A percentile compares a stretch with the other conserved stretches of the same genome.
These are phyloP conservation scores for Thymelicus lineola DNA, from an alignment of 2,888 invertebrate species.

Conservation along the genomic window DNA sequence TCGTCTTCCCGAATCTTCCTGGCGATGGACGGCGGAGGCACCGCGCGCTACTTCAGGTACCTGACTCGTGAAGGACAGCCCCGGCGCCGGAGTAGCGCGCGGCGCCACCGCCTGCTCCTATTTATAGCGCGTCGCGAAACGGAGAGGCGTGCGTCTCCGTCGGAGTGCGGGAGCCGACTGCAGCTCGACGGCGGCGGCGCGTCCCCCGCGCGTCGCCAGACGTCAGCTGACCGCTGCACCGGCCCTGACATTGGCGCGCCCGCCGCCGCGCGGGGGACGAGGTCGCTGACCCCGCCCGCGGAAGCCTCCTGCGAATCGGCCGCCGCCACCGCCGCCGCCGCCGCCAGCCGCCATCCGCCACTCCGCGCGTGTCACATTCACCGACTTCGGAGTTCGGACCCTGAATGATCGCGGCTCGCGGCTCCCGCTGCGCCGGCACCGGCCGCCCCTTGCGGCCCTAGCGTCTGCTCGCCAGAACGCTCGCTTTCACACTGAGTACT, in stretches of 20 bases:
- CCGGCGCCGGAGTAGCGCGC: constrained; percentile 96
- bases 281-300: constrained; percentile 81
- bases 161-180: constrained; percentile 74
- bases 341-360: constrained; percentile 44
- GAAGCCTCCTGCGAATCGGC: constrained; percentile 79
- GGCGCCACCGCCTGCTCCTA: constrained; percentile 77
- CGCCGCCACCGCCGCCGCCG: constrained; percentile 51
- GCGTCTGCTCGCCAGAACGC: not conserved
- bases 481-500: not conserved
- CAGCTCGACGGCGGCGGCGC: constrained; percentile 67
- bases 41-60: constrained; percentile 99
- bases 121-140: constrained; percentile 64
- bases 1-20: constrained; percentile 35
- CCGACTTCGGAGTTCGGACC: constrained; percentile 61
- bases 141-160: constrained; percentile 65
- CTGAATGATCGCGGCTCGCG: constrained; percentile 59
- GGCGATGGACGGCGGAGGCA: constrained; percentile 79
- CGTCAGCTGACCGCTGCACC: constrained; percentile 85
- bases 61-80: constrained; percentile 94
- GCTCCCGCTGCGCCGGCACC: no score
- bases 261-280: constrained; percentile 75
- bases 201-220: constrained; percentile 83
- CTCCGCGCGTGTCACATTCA: constrained; percentile 57
- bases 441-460: not conserved
- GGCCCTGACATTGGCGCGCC: constrained; percentile 85